These are phyloP conservation scores for Microcebus jonahi DNA, from an alignment of 2,113 vertebrate species.

Conservation along the genomic window DNA sequence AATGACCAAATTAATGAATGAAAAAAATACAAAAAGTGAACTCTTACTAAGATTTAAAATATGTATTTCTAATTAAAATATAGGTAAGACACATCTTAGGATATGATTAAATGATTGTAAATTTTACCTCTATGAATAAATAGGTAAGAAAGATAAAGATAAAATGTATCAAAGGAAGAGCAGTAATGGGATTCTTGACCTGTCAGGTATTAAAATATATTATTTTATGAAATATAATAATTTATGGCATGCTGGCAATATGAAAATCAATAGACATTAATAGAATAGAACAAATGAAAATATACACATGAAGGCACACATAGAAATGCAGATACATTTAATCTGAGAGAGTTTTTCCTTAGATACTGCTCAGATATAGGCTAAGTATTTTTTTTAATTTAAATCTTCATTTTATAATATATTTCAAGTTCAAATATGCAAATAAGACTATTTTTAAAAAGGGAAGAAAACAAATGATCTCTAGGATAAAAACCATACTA, in stretches of 20 bases:
- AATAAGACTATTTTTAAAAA: not conserved
- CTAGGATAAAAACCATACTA: not conserved
- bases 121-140: not conserved
- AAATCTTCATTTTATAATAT: not conserved
- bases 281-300: not conserved
- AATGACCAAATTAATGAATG: not conserved
- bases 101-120: not conserved
- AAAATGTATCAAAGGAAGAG: not conserved
- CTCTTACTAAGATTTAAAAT: not conserved
- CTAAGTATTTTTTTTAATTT: not conserved
- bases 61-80: not conserved
- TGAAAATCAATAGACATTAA: not conserved
- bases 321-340: not conserved
- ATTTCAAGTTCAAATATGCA: not conserved
- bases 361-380: not conserved
- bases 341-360: not conserved
- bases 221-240: not conserved
- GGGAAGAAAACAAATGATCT: not conserved
- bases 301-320: fast-evolving
- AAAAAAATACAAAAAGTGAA: not conserved
- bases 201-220: not conserved
- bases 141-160: not conserved
- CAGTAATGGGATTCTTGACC: not conserved
- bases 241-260: not conserved
- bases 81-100: not conserved